Base-by-base conservation (phyloP, 2,113 vertebrate genomes). In the Vombatus ursinus region DNA sequence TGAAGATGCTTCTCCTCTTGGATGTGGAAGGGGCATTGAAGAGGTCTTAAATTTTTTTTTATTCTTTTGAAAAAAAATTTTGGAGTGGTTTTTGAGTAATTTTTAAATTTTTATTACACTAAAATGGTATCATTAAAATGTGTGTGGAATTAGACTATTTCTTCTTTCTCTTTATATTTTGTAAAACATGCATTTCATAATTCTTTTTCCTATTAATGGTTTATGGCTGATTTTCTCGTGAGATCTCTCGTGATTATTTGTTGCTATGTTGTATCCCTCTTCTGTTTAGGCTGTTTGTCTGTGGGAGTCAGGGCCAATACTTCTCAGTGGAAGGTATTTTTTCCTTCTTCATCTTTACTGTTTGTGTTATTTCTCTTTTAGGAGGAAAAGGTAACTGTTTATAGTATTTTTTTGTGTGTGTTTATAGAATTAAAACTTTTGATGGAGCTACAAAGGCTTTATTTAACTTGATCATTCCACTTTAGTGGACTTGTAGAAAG, bases 311-410 rank as follows among this genome's bases (percentile, higher is more conserved):
- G 25, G 24, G 47, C 26, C 24, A 7, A 4, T 26, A 48, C 10
- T 90, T 50, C 61, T 90, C 26, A 50, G 49, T 31, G 26, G 12
- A 50, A 19, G 89, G 9, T 22, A 68, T 92, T 91, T 93, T 54
- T 31, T 92, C 37, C 89, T 95, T 91, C 44, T 31, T 24, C 10
- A 37, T 91, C 77, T 1, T 49, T 94, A 54, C 91, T 91, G 47
- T 53, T n/a, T 68, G 11, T 90, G 7, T 93, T n/a, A 93, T 95
- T 95, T 96, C 77, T 92, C 47, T 54, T 68, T 92, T 93, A 54
- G 68, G 25, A 90, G 91, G 52, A 94, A 90, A 94, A 57, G 37
- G 28, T 44, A 84, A 90, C 48, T 90, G n/a, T 44, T 84, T 84
- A 68, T 68, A 92, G 8, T 48, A 92, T 90, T 28, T 90, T 93